These are phyloP conservation scores for Scaptomyza cyrtandrae DNA, from an alignment of 2,888 invertebrate species.

Conservation along the genomic window DNA sequence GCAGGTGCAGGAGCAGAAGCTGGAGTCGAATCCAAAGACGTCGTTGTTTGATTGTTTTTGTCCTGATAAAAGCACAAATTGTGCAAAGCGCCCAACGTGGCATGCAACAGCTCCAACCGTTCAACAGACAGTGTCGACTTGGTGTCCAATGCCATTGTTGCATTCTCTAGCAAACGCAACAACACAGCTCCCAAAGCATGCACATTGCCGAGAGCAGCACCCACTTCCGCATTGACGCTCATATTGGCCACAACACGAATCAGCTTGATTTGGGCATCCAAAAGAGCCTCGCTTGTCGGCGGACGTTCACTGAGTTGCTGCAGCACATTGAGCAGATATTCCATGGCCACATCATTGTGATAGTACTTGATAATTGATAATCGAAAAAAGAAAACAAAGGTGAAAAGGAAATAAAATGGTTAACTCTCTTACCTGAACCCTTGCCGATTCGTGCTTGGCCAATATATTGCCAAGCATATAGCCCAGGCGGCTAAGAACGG, in stretches of 20 bases:
- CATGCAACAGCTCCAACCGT: conserved; percentile 90
- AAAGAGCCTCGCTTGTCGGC: conserved; percentile 76
- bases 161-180: conserved; percentile 72
- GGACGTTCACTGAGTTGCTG: conserved; percentile 85
- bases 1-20: conserved; percentile 57
- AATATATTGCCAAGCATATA: conserved; percentile 94
- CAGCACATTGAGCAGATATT: conserved; percentile 85
- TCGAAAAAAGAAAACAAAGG: background rate
- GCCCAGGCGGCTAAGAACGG: conserved; percentile 87
- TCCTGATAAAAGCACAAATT: conserved; percentile 91
- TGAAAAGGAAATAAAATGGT: conserved; percentile 16
- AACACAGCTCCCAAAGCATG: conserved; percentile 85
- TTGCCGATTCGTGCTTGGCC: conserved; percentile 90
- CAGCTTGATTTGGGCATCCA: conserved; percentile 84
- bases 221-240: conserved; percentile 91
- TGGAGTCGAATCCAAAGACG: no score
- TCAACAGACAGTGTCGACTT: conserved; percentile 82
- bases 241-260: conserved; percentile 94
- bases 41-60: conserved; percentile 71
- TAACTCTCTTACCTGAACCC: conserved; percentile 85
- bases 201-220: conserved; percentile 87
- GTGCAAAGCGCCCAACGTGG: conserved; percentile 92
- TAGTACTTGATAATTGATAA: conserved; percentile 85
- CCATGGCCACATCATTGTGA: conserved; percentile 86
- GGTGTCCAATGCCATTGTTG: conserved; percentile 37